Evolutionary conservation across 2,888 invertebrate species (phyloP).

Genomic region (Drosophila sordidula): DNA sequence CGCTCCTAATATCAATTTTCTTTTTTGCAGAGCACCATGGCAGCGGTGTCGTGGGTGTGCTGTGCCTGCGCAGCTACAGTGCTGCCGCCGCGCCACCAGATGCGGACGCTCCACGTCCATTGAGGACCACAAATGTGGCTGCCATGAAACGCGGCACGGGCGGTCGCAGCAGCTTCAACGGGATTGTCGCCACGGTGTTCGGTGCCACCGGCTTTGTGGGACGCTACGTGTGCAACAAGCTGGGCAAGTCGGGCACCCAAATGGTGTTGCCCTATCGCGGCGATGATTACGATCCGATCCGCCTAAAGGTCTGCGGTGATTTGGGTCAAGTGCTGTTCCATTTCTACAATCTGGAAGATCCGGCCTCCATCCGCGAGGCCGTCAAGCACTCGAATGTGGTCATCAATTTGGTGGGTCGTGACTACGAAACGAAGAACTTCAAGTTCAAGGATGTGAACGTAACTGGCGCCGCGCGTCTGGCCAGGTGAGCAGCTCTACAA

Average conservation of each 20-base stretch:
- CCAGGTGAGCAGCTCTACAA: constrained; percentile 86
- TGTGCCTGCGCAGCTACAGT: constrained; percentile 78
- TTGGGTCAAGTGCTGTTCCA: constrained; percentile 97
- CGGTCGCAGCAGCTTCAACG: constrained; percentile 98
- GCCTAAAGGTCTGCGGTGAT: constrained; percentile 95
- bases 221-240: constrained; percentile 92
- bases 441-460: constrained; percentile 94
- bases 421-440: constrained; percentile 96
- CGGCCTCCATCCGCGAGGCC: constrained; percentile 92
- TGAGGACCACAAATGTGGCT: constrained; percentile 87
- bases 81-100: constrained; percentile 60
- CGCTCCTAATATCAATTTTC: constrained; percentile 24
- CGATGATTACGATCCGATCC: constrained; percentile 91
- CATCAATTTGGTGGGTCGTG: constrained; percentile 96
- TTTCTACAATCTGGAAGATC: constrained; percentile 93
- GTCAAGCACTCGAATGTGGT: constrained; percentile 98
- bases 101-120: constrained; percentile 80
- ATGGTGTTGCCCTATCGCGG: constrained; percentile 96
- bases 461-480: constrained; percentile 92
- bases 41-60: constrained; percentile 79
- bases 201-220: constrained; percentile 97
- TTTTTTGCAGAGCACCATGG: constrained; percentile 74
- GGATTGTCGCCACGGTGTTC: constrained; percentile 98
- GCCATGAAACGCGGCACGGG: constrained; percentile 93
- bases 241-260: constrained; percentile 95